phyloP scores from a whole-genome alignment of 2,888 invertebrate species.

The Cosmia pyralina region DNA sequence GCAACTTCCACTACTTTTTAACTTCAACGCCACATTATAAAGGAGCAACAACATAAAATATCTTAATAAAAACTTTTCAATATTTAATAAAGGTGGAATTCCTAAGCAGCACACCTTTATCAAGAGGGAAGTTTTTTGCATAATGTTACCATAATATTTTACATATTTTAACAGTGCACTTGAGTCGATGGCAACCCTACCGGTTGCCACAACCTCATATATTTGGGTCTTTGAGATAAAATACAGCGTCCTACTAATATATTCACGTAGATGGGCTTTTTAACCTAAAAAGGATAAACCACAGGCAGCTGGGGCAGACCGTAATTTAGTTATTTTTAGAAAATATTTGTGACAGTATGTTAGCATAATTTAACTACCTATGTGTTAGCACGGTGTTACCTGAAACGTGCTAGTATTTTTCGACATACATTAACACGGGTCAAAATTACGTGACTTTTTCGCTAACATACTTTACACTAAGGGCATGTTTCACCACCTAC shows the following conservation, averaged over 20 bases:
- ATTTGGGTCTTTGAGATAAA: constrained; percentile 60
- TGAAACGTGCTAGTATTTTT: not conserved
- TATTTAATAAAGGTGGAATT: constrained; percentile 53
- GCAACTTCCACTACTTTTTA: constrained; percentile 4
- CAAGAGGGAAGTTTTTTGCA: constrained; percentile 51
- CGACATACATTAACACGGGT: not conserved
- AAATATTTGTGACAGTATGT: constrained; percentile 27
- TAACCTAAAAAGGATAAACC: constrained; percentile 59
- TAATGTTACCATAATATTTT: constrained; percentile 55
- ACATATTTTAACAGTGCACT: constrained; percentile 64
- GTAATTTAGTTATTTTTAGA: constrained; percentile 58
- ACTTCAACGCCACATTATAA: constrained; percentile 23
- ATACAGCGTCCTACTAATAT: constrained; percentile 51
- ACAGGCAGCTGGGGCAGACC: constrained; percentile 55
- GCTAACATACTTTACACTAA: not conserved
- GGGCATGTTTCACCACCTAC: too few relatives aligned
- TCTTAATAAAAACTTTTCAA: constrained; percentile 44
- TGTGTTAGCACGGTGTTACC: not conserved
- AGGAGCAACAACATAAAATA: constrained; percentile 46
- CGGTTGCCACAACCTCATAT: constrained; percentile 52
- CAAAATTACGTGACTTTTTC: not conserved
- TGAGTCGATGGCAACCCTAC: constrained; percentile 34
- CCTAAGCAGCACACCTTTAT: constrained; percentile 35
- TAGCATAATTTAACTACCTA: not conserved
- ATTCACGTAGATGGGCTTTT: constrained; percentile 57